Conservation (phyloP, 2,797 vertebrate genomes). For the Lacerta bilineata region DNA sequence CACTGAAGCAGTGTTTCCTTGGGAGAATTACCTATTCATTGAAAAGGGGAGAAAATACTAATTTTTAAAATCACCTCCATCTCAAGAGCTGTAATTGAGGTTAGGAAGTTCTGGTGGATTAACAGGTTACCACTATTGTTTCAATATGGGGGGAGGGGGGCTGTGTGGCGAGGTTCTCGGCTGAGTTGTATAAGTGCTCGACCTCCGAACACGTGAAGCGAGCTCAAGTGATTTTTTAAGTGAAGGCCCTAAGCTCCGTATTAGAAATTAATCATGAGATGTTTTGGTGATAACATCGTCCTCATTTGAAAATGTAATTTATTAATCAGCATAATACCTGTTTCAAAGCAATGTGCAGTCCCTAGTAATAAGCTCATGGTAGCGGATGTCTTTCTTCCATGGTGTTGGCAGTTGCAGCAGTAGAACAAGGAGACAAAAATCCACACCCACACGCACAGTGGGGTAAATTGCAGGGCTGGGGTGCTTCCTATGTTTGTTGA, state of each 20-base stretch:
- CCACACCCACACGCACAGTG: neutral
- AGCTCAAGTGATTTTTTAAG: slow-evolving; percentile 72
- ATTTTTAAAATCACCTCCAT: slow-evolving; percentile 75
- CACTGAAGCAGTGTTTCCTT: slow-evolving; percentile 42
- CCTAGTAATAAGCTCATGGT: slow-evolving; percentile 64
- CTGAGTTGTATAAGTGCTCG: slow-evolving; percentile 68
- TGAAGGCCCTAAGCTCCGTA: slow-evolving; percentile 71
- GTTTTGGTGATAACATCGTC: slow-evolving; percentile 78
- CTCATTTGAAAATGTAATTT: slow-evolving; percentile 80
- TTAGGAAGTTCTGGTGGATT: slow-evolving; percentile 74
- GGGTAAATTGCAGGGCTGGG: neutral
- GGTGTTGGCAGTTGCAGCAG: rapidly evolving
- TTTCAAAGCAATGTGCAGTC: slow-evolving; percentile 76
- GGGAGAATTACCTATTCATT: slow-evolving; percentile 65
- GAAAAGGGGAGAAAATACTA: slow-evolving; percentile 62
- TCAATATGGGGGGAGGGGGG: slow-evolving; percentile 40
- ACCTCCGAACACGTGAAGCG: slow-evolving; percentile 69
- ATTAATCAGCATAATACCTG: slow-evolving; percentile 76
- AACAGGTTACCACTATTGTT: slow-evolving; percentile 68
- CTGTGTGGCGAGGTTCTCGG: slow-evolving; percentile 35
- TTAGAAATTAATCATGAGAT: slow-evolving; percentile 78
- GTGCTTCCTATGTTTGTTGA: neutral
- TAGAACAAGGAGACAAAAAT: neutral
- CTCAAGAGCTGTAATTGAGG: slow-evolving; percentile 77
- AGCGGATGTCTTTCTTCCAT: slow-evolving; percentile 44